Conservation (phyloP, 2,888 invertebrate genomes). For the Rhagium mordax region DNA sequence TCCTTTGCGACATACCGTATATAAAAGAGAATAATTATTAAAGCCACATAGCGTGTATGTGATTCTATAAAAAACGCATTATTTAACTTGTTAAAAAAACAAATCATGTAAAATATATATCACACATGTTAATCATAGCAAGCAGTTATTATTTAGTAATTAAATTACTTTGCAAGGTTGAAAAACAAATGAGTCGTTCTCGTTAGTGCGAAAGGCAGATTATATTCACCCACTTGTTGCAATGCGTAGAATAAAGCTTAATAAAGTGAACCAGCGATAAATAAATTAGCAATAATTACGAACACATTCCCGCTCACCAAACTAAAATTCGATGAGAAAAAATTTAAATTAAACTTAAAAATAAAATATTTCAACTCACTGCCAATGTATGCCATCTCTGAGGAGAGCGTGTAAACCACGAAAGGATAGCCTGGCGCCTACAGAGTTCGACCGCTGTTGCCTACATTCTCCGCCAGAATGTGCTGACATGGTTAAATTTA, state of each 20-base stretch:
- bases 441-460: constrained; percentile 65
- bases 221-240: constrained; percentile 1
- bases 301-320: constrained; percentile 16
- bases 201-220: not conserved
- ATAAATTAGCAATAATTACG: not conserved
- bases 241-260: not conserved
- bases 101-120: not conserved
- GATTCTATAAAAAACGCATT: not conserved
- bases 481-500: constrained; percentile 61
- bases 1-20: no score
- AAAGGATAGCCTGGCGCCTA: constrained; percentile 64
- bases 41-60: no score
- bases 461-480: constrained; percentile 65
- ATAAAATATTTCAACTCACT: constrained; percentile 61
- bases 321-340: not conserved
- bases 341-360: constrained; percentile 39
- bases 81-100: not conserved
- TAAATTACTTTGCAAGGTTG: not conserved
- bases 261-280: not conserved
- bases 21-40: no score
- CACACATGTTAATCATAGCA: not conserved
- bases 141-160: not conserved
- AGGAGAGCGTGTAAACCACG: constrained; percentile 63
- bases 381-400: constrained; percentile 66
- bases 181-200: constrained; percentile 4